phyloP scores from a whole-genome alignment of 2,797 vertebrate genomes.

The Crypturellus tataupa region DNA sequence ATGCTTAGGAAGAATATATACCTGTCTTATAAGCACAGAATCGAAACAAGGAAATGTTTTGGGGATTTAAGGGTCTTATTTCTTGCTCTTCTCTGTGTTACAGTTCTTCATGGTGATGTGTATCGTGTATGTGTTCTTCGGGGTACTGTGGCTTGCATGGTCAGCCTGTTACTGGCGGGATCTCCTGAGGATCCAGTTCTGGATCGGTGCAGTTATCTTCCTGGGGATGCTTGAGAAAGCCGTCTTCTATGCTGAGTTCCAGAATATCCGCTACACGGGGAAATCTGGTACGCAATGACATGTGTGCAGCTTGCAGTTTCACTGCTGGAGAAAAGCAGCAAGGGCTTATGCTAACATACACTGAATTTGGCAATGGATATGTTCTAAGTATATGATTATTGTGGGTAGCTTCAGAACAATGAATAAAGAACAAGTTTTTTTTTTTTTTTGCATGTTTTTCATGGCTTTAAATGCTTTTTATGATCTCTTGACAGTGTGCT shows the following conservation, averaged over 20 bases:
- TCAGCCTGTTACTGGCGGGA: conserved; percentile 95
- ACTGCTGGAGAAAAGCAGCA: background rate
- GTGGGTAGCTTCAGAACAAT: background rate
- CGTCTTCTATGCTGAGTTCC: conserved; percentile 95
- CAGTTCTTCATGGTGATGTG: conserved; percentile 95
- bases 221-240: conserved; percentile 96
- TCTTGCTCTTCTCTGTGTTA: conserved; percentile 29
- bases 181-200: conserved; percentile 94
- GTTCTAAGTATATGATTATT: background rate
- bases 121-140: conserved; percentile 94
- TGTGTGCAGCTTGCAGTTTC: background rate
- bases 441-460: background rate
- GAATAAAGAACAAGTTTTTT: background rate
- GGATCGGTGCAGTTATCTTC: conserved; percentile 95
- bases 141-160: conserved; percentile 94
- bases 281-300: conserved; percentile 85
- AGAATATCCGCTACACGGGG: conserved; percentile 93
- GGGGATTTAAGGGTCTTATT: conserved; percentile 33
- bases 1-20: background rate
- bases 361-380: background rate
- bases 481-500: background rate
- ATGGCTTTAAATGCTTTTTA: background rate
- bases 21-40: background rate
- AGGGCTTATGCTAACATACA: background rate
- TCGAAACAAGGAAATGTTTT: background rate